Evolutionary conservation across 2,113 vertebrate genomes (phyloP), one percentile per base, ranked within the genome.

Genomic region (Daphoenositta chrysoptera): DNA sequence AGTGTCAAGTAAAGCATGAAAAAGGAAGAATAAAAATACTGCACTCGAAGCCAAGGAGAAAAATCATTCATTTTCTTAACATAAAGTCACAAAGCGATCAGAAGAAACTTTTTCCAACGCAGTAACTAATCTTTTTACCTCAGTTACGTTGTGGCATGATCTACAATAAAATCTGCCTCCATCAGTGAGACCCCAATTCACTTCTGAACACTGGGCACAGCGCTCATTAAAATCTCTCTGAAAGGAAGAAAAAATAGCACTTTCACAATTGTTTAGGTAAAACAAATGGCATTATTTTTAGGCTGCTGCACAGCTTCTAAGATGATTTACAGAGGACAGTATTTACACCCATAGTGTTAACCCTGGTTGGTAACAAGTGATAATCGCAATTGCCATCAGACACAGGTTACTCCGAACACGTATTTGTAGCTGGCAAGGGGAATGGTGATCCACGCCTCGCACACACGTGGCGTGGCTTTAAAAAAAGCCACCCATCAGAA

Each of bases 101-200:
- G 42, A 65, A 37, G 11, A 45, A 89, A 37, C 27, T 2, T 26
- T 70, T 63, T 6, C 13, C 26, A 72, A 73, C 31, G 19, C 20
- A 75, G 13, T 7, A 76, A 48, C 7, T 42, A 13, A 48, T 31
- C 6, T 83, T 97, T 98, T 98, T 97, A 99, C 99, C 96, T 99
- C 99, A 76, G 98, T 99, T 72, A 99, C 98, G 47, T 98, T 99
- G 97, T 99, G 99, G 45, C 99, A 99, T 90, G 98, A 98, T 70
- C 93, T 98, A 85, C 99, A 99, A 83, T 98, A 99, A 96, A 98
- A 99, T 40, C 97, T 97, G 56, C 98, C 98, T 95, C 98, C 99
- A 4, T 99, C 99, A 8, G 99, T 98, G 47, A 99, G 65, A 7
- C 98, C 99, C 99, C 99, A 99, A 53, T 98, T 97, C 66, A 99